phyloP scores from a whole-genome alignment of 1,140 invertebrate species.

The Leptopilina boulardi region DNA sequence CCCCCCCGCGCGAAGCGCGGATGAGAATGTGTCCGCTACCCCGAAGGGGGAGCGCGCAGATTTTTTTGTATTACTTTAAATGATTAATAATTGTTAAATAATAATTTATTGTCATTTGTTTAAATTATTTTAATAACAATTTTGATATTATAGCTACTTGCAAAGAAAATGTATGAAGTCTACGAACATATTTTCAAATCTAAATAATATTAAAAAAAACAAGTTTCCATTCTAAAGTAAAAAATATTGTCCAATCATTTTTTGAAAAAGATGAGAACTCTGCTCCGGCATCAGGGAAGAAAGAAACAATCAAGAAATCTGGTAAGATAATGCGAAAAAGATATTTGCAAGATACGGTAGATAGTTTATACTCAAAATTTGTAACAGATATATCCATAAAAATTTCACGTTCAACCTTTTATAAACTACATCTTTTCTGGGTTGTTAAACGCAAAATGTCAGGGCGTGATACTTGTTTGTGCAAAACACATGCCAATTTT shows the following conservation, averaged over 20 bases:
- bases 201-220: no score
- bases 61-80: no score
- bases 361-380: constrained; percentile 43
- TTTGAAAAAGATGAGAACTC: constrained; percentile 43
- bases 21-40: no score
- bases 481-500: constrained; percentile 42
- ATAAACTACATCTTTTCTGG: constrained; percentile 40
- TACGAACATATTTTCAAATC: no score
- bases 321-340: constrained; percentile 34
- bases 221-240: no score
- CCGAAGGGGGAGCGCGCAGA: no score
- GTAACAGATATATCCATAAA: constrained; percentile 24
- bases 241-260: constrained; percentile 28
- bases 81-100: no score
- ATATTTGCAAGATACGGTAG: constrained; percentile 39
- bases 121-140: no score
- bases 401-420: constrained; percentile 41
- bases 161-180: no score
- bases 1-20: no score
- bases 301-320: constrained; percentile 30
- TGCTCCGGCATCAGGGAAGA: not conserved
- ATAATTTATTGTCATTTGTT: no score
- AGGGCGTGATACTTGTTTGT: constrained; percentile 43
- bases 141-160: no score
- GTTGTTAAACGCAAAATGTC: constrained; percentile 34